Evolutionary conservation across 2,797 vertebrate genomes (phyloP).

Genomic region (Tenualosa thibaudeaui): DNA sequence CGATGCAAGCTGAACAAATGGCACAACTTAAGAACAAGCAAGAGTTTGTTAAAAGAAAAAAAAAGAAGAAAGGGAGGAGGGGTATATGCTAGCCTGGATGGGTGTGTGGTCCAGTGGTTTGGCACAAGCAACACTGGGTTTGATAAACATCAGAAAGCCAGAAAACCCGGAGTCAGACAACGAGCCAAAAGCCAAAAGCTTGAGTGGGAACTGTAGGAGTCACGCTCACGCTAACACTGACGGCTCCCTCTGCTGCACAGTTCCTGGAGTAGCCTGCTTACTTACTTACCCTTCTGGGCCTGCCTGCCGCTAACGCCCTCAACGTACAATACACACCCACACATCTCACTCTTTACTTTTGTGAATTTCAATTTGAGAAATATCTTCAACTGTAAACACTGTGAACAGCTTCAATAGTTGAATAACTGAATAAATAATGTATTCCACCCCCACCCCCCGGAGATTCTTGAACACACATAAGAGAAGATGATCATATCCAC

Average conservation of each 20-base stretch:
- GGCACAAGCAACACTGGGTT: conserved; percentile 70
- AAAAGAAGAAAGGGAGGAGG: conserved; percentile 41
- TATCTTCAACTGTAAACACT: neutral
- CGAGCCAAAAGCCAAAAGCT: conserved; percentile 41
- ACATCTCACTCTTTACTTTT: neutral
- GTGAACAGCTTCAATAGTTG: neutral
- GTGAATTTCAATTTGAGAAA: neutral
- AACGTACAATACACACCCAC: neutral
- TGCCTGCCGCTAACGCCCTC: neutral
- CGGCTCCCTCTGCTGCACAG: conserved; percentile 91
- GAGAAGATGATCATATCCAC: neutral
- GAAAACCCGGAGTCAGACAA: conserved; percentile 98
- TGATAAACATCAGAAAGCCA: conserved; percentile 86
- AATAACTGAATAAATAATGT: neutral
- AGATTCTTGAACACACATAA: neutral
- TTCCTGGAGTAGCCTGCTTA: conserved; percentile 54
- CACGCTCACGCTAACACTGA: conserved; percentile 39
- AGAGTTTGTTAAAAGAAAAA: conserved; percentile 43
- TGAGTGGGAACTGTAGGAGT: neutral
- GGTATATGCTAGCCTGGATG: conserved; percentile 72
- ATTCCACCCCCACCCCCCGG: neutral
- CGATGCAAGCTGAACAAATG: conserved; percentile 76
- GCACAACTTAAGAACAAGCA: conserved; percentile 69
- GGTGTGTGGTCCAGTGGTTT: conserved; percentile 75
- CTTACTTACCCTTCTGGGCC: conserved; percentile 21